Conservation (phyloP, 2,888 invertebrate genomes). For the Notocelia uddmanniana region DNA sequence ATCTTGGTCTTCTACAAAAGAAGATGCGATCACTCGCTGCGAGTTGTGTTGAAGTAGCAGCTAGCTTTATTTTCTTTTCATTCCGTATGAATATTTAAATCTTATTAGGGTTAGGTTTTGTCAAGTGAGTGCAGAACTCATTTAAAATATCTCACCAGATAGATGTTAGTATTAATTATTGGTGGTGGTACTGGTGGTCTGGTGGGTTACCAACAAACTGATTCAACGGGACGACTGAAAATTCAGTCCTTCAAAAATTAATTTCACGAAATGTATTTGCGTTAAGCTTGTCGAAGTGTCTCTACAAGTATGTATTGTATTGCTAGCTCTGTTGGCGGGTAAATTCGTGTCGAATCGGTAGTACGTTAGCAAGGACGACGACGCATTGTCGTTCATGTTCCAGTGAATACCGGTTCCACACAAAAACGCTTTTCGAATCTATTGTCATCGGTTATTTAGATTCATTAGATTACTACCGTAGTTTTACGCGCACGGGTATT, state of each 20-base stretch:
- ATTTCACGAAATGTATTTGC: not conserved
- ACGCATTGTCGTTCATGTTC: not conserved
- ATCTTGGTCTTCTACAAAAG: not conserved
- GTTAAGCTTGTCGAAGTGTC: not conserved
- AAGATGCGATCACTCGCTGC: no score
- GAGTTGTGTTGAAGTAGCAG: no score
- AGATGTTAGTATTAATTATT: no score
- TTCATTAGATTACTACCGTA: not conserved
- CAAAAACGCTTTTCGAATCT: constrained; percentile 17
- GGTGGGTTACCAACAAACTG: no score
- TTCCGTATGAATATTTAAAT: not conserved
- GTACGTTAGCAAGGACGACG: constrained; percentile 31
- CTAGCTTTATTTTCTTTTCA: no score
- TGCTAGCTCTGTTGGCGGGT: constrained; percentile 4
- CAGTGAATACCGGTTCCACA: constrained; percentile 16
- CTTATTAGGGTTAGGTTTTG: not conserved
- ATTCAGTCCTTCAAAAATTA: no score
- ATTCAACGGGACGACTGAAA: not conserved
- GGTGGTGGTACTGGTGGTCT: no score
- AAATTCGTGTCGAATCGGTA: constrained; percentile 39
- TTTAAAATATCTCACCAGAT: not conserved
- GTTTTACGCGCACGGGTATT: constrained; percentile 1
- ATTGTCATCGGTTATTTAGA: constrained; percentile 6
- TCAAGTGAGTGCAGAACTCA: not conserved
- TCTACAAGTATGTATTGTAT: not conserved